Percentiles rank a stretch among this genome's conserved stretches.
Conservation (phyloP, 2,113 vertebrate genomes). For the Fukomys damarensis region DNA sequence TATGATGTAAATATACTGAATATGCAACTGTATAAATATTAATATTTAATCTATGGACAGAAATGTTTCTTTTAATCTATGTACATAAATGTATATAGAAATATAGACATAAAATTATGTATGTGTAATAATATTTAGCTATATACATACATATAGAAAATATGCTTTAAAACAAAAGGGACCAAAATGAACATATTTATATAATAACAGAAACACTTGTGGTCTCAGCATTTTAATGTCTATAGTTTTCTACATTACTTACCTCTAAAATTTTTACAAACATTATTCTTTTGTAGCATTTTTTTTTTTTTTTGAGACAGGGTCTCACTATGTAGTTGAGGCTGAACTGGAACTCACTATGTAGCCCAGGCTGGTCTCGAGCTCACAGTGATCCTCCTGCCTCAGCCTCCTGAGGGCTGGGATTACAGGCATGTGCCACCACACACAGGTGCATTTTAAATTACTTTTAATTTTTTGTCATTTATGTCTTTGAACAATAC, state of each 20-base stretch:
- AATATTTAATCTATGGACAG: neutral
- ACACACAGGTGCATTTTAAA: too few relatives aligned
- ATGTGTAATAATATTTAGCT: neutral
- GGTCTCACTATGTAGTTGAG: too few relatives aligned
- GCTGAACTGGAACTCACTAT: too few relatives aligned
- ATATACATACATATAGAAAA: neutral
- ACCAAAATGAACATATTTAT: neutral
- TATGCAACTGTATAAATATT: neutral
- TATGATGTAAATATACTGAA: neutral
- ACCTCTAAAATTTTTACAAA: conserved; percentile 4
- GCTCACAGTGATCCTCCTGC: too few relatives aligned
- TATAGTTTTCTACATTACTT: neutral
- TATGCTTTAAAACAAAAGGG: neutral
- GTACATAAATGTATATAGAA: neutral
- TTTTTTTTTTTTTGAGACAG: too few relatives aligned
- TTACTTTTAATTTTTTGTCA: neutral
- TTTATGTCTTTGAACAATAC: neutral
- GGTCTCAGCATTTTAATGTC: neutral
- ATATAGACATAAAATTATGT: neutral
- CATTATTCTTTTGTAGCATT: neutral
- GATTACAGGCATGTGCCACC: too few relatives aligned
- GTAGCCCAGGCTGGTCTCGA: too few relatives aligned
- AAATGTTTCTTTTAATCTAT: neutral
- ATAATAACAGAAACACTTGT: neutral
- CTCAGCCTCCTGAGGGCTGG: too few relatives aligned